Percentiles rank a stretch among this genome's conserved stretches.
phyloP scores from a whole-genome alignment of 2,113 vertebrate species.

The Nestor notabilis region DNA sequence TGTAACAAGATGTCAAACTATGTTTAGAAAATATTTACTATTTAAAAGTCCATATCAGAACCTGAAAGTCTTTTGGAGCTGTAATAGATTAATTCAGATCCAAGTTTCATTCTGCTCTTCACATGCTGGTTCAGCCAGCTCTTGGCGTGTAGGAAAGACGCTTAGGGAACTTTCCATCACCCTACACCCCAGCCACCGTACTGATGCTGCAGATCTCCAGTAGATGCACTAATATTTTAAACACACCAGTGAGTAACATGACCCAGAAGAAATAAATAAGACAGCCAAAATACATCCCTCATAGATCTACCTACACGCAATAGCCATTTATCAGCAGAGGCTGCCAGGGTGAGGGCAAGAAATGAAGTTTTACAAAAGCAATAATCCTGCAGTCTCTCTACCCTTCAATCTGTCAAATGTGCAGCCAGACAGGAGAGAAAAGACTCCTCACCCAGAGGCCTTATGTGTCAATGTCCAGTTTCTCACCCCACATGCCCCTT shows the following conservation, averaged over 20 bases:
- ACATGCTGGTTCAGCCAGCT: neutral
- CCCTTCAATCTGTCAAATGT: neutral
- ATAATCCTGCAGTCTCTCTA: neutral
- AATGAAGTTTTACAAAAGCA: neutral
- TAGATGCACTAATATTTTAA: neutral
- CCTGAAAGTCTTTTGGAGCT: neutral
- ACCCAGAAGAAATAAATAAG: neutral
- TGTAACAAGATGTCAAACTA: neutral
- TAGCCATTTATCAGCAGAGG: neutral
- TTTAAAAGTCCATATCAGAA: neutral
- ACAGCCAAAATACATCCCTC: neutral
- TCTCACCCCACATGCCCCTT: neutral
- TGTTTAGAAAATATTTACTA: slow-evolving; percentile 12
- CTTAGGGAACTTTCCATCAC: neutral
- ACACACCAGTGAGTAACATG: neutral
- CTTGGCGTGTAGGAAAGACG: neutral
- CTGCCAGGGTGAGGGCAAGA: neutral
- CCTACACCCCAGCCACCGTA: neutral
- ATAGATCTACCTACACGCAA: neutral
- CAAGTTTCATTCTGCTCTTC: neutral
- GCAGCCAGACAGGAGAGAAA: neutral
- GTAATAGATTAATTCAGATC: neutral
- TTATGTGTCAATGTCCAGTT: neutral
- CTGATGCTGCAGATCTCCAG: neutral
- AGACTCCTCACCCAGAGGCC: neutral